Conservation (phyloP, 2,113 vertebrate species). For the Hiodon tergisus region DNA sequence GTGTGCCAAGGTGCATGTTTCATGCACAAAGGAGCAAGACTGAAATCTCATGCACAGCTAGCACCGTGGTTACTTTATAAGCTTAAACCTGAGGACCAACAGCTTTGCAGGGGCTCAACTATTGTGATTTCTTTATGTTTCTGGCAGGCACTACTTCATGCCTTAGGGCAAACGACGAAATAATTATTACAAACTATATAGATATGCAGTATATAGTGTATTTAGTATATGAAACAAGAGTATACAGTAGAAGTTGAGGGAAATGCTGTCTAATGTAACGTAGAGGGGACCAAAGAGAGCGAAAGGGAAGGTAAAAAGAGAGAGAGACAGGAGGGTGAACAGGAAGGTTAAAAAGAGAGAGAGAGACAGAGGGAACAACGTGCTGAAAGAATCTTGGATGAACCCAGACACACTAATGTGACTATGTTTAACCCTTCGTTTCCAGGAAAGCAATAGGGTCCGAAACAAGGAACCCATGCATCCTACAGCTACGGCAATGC, state of each 20-base stretch:
- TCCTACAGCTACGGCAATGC: not conserved
- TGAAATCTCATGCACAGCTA: too few species aligned
- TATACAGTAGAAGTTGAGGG: not conserved
- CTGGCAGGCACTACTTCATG: not conserved
- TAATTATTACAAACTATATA: too few species aligned
- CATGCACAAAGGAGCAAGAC: not conserved
- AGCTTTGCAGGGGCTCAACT: not conserved
- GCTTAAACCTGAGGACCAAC: not conserved
- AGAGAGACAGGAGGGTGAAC: too few species aligned
- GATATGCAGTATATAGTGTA: not conserved
- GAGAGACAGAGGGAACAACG: not conserved
- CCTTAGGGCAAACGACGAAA: too few species aligned
- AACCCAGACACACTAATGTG: too few species aligned
- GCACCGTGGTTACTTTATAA: not conserved
- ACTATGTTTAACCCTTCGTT: too few species aligned
- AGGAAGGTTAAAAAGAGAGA: too few species aligned
- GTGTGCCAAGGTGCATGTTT: not conserved
- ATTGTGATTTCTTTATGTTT: not conserved
- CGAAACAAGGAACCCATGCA: not conserved
- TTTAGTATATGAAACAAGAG: not conserved
- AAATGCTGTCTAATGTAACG: not conserved
- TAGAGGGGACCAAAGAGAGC: not conserved
- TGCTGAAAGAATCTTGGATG: not conserved
- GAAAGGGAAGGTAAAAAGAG: not conserved
- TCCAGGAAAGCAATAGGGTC: too few species aligned